Percentiles rank a stretch among this genome's conserved stretches.
Conservation (phyloP, 1,140 invertebrate genomes). For the Drepana arcuata region DNA sequence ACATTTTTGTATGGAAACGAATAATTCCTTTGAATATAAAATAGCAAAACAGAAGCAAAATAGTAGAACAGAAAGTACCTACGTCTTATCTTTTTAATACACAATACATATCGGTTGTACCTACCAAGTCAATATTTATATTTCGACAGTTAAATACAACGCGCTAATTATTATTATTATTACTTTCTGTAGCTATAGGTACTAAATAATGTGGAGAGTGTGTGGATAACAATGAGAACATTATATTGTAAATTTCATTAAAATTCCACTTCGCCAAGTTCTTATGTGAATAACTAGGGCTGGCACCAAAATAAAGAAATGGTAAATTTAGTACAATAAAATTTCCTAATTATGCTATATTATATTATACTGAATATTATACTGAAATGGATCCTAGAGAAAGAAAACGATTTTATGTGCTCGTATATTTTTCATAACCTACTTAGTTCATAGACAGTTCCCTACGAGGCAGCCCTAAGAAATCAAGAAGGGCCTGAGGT, state of each 20-base stretch:
- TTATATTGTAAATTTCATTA: constrained; percentile 67
- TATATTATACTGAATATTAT: background rate
- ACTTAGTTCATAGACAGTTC: constrained; percentile 1
- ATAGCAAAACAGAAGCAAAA: too few species aligned
- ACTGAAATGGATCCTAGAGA: background rate
- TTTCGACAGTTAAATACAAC: too few species aligned
- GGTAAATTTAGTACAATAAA: background rate
- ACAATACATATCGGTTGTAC: too few species aligned
- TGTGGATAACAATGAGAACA: constrained; percentile 45
- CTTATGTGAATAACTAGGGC: constrained; percentile 38
- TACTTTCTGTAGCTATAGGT: too few species aligned
- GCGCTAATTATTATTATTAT: too few species aligned
- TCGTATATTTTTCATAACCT: constrained; percentile 6
- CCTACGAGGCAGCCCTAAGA: constrained; percentile 27
- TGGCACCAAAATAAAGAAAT: constrained; percentile 14
- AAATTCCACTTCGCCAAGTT: constrained; percentile 65
- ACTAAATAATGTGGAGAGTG: too few species aligned
- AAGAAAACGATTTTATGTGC: background rate
- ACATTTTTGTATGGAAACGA: too few species aligned
- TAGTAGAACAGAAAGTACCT: too few species aligned
- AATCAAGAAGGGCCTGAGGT: constrained; percentile 42
- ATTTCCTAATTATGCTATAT: background rate
- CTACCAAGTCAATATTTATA: too few species aligned
- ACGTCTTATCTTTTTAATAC: too few species aligned
- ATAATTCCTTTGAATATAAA: too few species aligned